phyloP scores from a whole-genome alignment of 2,888 invertebrate species.

The Hirtodrosophila trivittata region DNA sequence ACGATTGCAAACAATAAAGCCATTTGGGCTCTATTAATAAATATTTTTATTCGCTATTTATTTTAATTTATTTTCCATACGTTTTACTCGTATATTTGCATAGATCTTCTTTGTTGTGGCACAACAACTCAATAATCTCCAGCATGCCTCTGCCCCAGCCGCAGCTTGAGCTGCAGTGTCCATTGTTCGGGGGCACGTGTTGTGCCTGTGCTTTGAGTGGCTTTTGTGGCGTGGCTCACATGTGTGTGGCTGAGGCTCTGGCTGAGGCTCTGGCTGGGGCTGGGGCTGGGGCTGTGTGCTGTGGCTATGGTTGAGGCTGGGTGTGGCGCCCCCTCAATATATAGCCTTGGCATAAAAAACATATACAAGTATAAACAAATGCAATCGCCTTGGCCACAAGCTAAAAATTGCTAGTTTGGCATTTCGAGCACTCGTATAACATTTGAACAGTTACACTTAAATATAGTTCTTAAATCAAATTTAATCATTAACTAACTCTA shows the following conservation, averaged over 20 bases:
- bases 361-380: constrained; percentile 9
- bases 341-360: constrained; percentile 67
- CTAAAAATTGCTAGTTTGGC: constrained; percentile 43
- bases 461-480: constrained; percentile 49
- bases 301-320: no score
- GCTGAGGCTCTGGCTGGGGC: constrained; percentile 41
- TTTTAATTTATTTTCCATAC: constrained; percentile 55
- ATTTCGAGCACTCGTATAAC: constrained; percentile 22
- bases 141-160: constrained; percentile 5
- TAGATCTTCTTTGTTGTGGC: constrained; percentile 55
- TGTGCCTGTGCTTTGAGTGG: constrained; percentile 23
- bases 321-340: constrained; percentile 52
- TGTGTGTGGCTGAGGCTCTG: constrained; percentile 47
- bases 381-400: constrained; percentile 57
- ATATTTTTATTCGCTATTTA: constrained; percentile 55
- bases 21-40: constrained; percentile 68
- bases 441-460: constrained; percentile 47
- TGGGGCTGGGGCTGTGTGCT: constrained; percentile 45
- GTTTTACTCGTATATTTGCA: constrained; percentile 43
- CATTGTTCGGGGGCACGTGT: constrained; percentile 56
- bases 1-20: constrained; percentile 68
- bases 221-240: constrained; percentile 41
- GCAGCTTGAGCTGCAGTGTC: constrained; percentile 23
- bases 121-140: neutral
- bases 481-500: neutral